Evolutionary conservation across 1,140 invertebrate genomes (phyloP).

Genomic region (Adelges cooleyi): DNA sequence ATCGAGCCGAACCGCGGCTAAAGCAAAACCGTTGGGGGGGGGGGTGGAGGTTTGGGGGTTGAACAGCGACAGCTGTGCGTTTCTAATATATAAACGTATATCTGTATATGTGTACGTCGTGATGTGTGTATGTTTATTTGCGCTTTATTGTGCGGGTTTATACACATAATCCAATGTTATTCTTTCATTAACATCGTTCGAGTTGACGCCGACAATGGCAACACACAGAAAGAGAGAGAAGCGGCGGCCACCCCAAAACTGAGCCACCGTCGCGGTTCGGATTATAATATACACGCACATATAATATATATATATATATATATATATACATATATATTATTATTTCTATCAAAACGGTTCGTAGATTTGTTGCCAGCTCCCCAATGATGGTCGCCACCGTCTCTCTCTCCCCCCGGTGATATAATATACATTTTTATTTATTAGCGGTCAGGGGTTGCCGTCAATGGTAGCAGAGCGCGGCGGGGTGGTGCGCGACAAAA

Average conservation of each 20-base stretch:
- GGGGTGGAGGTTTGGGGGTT: no score
- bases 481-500: not conserved
- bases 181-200: conserved; percentile 29
- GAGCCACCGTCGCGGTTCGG: conserved; percentile 9
- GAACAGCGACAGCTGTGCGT: no score
- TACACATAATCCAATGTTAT: conserved; percentile 29
- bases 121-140: conserved; percentile 26
- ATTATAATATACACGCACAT: conserved; percentile 18
- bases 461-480: not conserved
- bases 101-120: no score
- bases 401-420: not conserved
- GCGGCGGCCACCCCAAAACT: conserved; percentile 5
- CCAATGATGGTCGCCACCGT: not conserved
- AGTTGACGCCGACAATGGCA: conserved; percentile 27
- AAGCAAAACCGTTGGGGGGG: no score
- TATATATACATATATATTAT: not conserved
- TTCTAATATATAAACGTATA: no score
- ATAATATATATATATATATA: not conserved
- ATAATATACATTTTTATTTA: conserved; percentile 2
- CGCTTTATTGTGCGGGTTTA: conserved; percentile 28
- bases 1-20: no score
- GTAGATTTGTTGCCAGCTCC: conserved; percentile 7
- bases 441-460: conserved; percentile 27
- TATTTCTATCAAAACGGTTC: conserved; percentile 20
- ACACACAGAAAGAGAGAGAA: no score